phyloP scores from a whole-genome alignment of 2,888 invertebrate species.

The Trisateles emortualis region DNA sequence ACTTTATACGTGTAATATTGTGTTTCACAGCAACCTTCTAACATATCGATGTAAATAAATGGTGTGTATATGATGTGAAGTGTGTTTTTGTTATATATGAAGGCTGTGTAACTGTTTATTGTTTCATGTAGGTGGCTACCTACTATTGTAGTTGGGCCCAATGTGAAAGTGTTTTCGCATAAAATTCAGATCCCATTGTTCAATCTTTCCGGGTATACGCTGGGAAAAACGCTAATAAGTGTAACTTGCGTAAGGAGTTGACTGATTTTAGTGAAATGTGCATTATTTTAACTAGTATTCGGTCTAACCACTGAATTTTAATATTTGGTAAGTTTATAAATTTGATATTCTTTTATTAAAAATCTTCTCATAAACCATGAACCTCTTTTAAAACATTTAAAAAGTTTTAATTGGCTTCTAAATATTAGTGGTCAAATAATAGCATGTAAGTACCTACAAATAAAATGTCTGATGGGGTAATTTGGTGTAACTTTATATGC shows the following conservation, averaged over 20 bases:
- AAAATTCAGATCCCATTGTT: slow-evolving; percentile 85
- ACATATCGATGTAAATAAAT: slow-evolving; percentile 36
- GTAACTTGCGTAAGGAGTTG: slow-evolving; percentile 67
- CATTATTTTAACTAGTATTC: slow-evolving; percentile 33
- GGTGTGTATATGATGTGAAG: slow-evolving; percentile 30
- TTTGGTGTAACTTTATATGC: too few species aligned
- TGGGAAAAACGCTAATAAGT: slow-evolving; percentile 69
- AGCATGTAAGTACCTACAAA: too few species aligned
- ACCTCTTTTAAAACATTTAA: background rate
- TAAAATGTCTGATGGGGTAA: too few species aligned
- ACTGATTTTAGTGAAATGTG: slow-evolving; percentile 60
- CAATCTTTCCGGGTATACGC: slow-evolving; percentile 74
- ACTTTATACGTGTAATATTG: slow-evolving; percentile 47
- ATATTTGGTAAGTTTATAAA: slow-evolving; percentile 52
- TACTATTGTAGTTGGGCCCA: slow-evolving; percentile 69
- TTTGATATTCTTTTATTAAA: slow-evolving; percentile 14
- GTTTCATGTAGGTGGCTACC: slow-evolving; percentile 83
- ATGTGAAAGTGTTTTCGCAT: slow-evolving; percentile 86
- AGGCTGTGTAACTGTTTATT: slow-evolving; percentile 77
- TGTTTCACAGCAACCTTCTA: slow-evolving; percentile 39
- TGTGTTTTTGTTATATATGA: slow-evolving; percentile 59
- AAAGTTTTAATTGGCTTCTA: background rate
- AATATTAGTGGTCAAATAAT: background rate
- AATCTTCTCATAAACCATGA: background rate
- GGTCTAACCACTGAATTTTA: slow-evolving; percentile 31